These are phyloP conservation scores for Syndactyla subalaris DNA, from an alignment of 2,797 vertebrate genomes.

Conservation along the genomic window DNA sequence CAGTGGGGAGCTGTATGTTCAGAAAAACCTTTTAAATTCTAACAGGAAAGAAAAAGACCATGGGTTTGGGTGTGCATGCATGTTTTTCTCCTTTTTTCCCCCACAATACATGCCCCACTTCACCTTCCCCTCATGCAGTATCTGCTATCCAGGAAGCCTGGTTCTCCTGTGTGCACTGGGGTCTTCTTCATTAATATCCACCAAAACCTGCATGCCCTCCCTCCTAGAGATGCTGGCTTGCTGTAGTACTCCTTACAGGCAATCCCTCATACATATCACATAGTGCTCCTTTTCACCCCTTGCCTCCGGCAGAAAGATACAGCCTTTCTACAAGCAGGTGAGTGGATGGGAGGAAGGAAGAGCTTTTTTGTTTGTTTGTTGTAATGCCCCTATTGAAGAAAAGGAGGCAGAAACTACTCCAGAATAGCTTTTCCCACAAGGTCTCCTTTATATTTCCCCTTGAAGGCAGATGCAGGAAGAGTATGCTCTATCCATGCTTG, in stretches of 20 bases:
- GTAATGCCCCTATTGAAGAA: neutral
- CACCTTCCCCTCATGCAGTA: neutral
- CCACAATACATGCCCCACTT: fast-evolving
- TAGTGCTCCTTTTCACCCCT: neutral
- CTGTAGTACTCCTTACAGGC: neutral
- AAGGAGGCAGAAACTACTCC: neutral
- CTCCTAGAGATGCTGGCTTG: neutral
- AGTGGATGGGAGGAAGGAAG: neutral
- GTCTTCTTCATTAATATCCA: neutral
- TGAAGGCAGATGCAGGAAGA: neutral
- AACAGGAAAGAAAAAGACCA: neutral
- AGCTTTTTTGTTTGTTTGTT: neutral
- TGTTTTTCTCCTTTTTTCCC: neutral
- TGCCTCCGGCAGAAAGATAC: neutral
- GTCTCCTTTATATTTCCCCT: neutral
- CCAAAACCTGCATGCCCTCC: neutral
- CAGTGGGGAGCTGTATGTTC: neutral
- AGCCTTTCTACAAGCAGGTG: neutral
- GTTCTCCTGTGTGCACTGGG: neutral
- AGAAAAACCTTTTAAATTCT: neutral
- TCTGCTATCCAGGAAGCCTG: neutral
- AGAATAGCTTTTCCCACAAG: neutral
- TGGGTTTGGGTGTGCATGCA: neutral
- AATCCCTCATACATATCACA: neutral
- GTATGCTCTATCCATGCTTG: neutral